phyloP scores from a whole-genome alignment of 2,797 vertebrate species.

The Remorina albescens region DNA sequence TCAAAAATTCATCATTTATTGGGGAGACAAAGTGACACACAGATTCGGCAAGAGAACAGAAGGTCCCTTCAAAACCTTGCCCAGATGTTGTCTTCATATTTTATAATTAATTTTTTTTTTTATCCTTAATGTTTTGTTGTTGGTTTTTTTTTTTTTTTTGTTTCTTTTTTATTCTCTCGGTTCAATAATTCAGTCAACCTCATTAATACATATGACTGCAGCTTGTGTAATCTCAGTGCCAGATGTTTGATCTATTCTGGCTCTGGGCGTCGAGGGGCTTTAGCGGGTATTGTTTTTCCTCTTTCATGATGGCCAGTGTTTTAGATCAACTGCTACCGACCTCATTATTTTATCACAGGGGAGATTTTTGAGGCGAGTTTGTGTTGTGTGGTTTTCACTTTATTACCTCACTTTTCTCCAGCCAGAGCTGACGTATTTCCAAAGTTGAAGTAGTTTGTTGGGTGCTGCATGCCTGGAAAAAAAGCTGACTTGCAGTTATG shows the following conservation, averaged over 20 bases:
- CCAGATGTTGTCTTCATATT: slow-evolving; percentile 77
- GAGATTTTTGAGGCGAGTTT: slow-evolving; percentile 33
- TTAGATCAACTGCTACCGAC: slow-evolving; percentile 58
- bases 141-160: slow-evolving; percentile 23
- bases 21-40: slow-evolving; percentile 38
- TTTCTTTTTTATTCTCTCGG: slow-evolving; percentile 31
- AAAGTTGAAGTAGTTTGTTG: slow-evolving; percentile 38
- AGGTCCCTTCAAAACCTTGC: slow-evolving; percentile 37
- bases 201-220: slow-evolving; percentile 74
- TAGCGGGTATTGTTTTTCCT: slow-evolving; percentile 59
- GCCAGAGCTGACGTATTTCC: slow-evolving; percentile 2
- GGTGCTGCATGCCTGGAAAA: background rate
- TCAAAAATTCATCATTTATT: slow-evolving; percentile 50
- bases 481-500: slow-evolving; percentile 30
- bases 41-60: slow-evolving; percentile 47
- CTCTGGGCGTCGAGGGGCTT: slow-evolving; percentile 52
- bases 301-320: slow-evolving; percentile 63
- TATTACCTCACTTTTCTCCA: slow-evolving; percentile 43
- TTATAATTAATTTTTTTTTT: slow-evolving; percentile 51
- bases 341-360: slow-evolving; percentile 69
- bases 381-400: slow-evolving; percentile 47
- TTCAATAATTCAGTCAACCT: slow-evolving; percentile 75
- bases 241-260: slow-evolving; percentile 71
- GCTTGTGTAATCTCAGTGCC: slow-evolving; percentile 60
- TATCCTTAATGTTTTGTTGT: slow-evolving; percentile 66